These are phyloP conservation scores for Heteromurus nitidus DNA, from an alignment of 2,888 invertebrate genomes.

Conservation along the genomic window DNA sequence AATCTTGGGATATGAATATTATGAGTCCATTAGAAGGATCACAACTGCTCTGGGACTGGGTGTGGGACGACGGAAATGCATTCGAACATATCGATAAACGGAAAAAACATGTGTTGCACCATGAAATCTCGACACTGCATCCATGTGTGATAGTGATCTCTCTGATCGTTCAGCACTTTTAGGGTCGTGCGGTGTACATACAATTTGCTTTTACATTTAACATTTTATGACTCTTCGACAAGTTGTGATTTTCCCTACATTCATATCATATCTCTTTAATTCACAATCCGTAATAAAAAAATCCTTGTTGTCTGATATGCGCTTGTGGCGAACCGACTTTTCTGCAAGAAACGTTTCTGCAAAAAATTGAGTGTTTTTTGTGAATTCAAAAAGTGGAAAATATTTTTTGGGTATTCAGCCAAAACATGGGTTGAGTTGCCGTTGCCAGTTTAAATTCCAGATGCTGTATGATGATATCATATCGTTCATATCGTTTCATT, in stretches of 20 bases:
- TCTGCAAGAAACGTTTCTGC: background rate
- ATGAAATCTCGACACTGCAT: no score
- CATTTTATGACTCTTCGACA: background rate
- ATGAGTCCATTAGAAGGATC: no score
- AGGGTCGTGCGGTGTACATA: no score
- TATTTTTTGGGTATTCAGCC: conserved; percentile 54
- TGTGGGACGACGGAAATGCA: no score
- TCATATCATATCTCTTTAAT: background rate
- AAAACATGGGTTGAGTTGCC: background rate
- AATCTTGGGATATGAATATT: no score
- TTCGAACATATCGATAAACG: no score
- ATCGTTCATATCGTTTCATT: background rate
- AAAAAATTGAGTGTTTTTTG: background rate
- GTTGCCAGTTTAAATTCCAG: conserved; percentile 44
- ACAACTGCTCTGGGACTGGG: no score
- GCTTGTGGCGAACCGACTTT: background rate
- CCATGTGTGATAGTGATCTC: no score
- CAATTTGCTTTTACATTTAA: background rate
- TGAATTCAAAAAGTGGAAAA: conserved; percentile 27
- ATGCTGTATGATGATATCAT: conserved; percentile 15
- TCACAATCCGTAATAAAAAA: no score
- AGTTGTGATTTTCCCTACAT: background rate
- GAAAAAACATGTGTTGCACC: no score
- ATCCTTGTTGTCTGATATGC: no score
- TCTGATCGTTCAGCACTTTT: no score